Base-by-base conservation (phyloP, 1,140 invertebrate species). In the Hycleus phaleratus region DNA sequence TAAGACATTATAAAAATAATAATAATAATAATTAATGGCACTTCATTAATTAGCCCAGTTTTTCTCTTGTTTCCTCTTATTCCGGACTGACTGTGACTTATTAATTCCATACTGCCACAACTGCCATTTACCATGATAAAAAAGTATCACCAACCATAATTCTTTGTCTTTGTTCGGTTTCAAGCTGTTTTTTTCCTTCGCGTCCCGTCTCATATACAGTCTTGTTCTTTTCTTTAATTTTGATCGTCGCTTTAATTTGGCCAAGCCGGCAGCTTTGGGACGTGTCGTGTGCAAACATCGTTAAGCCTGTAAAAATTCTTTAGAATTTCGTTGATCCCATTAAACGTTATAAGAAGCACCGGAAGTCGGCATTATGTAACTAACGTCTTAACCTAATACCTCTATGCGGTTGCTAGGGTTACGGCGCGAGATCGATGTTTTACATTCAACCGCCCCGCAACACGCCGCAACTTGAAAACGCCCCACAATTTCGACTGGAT, bases 331-430 rank as follows among this genome's bases (percentile, higher is more conserved):
- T 26, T 53, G 51, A 55, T 55, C 52, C 43, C 52, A 55, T 55
- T 55, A 55, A 55, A 55, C 24, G 52, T 32, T 45, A 53, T 53
- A 55, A 55, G 43, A 55, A 55, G 44, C 51, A 46, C 56, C 56
- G 57, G 60, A 62, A 59, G 56, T 51, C 60, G 57, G 46, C 57
- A 59, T 62, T 62, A 62, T 62, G 53, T 62, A 62, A 62, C 60
- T 62, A 56, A 58, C 60, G 56, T 62, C 60, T 62, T 59, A 59
- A 59, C 56, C 56, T 62, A 62, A 62, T 59, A 62, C 60, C 54
- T 61, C 56, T 50, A 61, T 59, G 53, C 57, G 60, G 60, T 62
- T 62, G 57, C 60, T 56, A 62, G 38, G 60, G 56, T 58, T 54
- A 62, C 60, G 56, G 50, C 60, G 46, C 52, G 53, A 62, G 60